A percentile compares a stretch with the other conserved stretches of the same genome.
Conservation (phyloP, 2,797 vertebrate genomes). For the Nasua narica region DNA sequence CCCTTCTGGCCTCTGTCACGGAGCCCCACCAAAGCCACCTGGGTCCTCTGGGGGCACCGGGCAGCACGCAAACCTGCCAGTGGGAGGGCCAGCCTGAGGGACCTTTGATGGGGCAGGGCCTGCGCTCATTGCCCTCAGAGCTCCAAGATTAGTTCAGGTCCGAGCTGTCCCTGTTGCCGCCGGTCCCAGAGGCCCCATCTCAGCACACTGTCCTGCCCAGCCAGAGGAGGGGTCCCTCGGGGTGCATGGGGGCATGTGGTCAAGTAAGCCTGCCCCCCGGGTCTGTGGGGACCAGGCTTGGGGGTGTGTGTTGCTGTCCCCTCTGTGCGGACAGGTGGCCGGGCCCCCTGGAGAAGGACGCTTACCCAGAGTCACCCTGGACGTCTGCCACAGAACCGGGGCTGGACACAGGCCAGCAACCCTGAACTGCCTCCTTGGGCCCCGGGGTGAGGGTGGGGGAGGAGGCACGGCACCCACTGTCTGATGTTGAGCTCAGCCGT, state of each 20-base stretch:
- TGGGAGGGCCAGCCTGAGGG: fast-evolving
- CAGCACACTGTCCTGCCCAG: fast-evolving
- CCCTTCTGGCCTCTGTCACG: background rate
- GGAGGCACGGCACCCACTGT: background rate
- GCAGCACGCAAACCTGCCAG: fast-evolving
- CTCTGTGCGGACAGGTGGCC: background rate
- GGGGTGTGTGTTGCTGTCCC: fast-evolving
- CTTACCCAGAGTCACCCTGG: background rate
- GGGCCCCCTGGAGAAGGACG: background rate
- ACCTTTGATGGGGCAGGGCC: background rate
- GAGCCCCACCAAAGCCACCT: fast-evolving
- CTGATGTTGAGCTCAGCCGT: background rate
- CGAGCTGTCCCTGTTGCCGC: fast-evolving
- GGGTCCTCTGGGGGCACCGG: fast-evolving
- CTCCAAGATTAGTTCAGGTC: background rate
- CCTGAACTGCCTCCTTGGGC: background rate
- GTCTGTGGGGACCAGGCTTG: background rate
- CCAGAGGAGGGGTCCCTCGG: background rate
- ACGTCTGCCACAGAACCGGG: background rate
- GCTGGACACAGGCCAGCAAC: background rate
- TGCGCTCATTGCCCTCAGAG: fast-evolving
- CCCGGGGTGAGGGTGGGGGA: background rate
- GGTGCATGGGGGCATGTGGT: fast-evolving
- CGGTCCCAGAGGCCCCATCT: fast-evolving
- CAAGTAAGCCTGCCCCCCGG: background rate